phyloP scores from a whole-genome alignment of 2,888 invertebrate species.

The Petrolisthes cinctipes region DNA sequence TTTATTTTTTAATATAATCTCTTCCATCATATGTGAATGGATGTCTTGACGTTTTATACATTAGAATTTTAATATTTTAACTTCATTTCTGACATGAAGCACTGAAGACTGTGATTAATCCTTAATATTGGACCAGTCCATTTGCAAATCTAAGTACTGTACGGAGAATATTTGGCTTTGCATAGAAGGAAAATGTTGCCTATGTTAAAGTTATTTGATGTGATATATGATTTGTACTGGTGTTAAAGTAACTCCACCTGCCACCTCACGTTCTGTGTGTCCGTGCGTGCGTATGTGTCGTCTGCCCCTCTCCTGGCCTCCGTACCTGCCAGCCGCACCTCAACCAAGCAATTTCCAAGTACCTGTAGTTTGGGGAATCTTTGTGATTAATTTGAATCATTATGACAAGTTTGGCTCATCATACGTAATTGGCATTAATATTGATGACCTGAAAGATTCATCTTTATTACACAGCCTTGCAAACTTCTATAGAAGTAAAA shows the following conservation, averaged over 20 bases:
- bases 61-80: conserved; percentile 4
- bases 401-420: neutral
- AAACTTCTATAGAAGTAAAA: neutral
- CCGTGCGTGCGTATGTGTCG: neutral
- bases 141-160: conserved; percentile 30
- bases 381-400: neutral
- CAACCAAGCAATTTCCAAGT: neutral
- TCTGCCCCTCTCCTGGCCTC: neutral
- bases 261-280: neutral
- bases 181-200: conserved; percentile 29
- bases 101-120: conserved; percentile 38
- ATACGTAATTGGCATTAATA: conserved; percentile 3
- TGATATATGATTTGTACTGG: conserved; percentile 18
- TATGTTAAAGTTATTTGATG: conserved; percentile 30
- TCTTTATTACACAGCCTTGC: neutral
- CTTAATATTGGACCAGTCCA: conserved; percentile 52
- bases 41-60: neutral
- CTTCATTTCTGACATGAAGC: conserved; percentile 28
- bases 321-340: neutral
- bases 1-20: conserved; percentile 35
- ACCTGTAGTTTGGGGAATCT: neutral
- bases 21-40: conserved; percentile 17
- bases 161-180: conserved; percentile 32
- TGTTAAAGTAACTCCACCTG: conserved; percentile 20
- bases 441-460: neutral